Evolutionary conservation across 1,140 invertebrate species (phyloP).

Genomic region (Drosophila santomea): DNA sequence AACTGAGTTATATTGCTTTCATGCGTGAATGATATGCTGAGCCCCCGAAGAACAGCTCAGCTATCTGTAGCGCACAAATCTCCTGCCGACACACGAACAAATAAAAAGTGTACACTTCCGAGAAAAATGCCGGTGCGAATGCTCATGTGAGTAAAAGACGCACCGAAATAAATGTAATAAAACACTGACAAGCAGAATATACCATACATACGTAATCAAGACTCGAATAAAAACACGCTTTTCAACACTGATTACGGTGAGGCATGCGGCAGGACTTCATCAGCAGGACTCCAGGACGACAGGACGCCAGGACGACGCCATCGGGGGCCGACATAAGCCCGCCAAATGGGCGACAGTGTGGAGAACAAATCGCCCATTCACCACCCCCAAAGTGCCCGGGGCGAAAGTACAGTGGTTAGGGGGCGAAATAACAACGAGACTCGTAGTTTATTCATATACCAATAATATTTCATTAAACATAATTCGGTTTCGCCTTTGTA

Average conservation of each 20-base stretch:
- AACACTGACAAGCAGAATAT: conserved; percentile 41
- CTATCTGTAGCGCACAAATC: conserved; percentile 50
- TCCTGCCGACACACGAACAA: conserved; percentile 41
- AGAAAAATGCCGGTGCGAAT: conserved; percentile 18
- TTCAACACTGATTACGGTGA: conserved; percentile 67
- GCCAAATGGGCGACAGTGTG: conserved; percentile 60
- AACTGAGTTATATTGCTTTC: conserved; percentile 23
- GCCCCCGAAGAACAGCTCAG: conserved; percentile 19
- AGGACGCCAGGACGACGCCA: conserved; percentile 45
- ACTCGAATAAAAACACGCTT: conserved; percentile 60
- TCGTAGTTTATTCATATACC: conserved; percentile 35
- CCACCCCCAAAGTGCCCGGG: background rate
- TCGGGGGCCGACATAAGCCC: conserved; percentile 34
- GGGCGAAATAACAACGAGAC: conserved; percentile 22
- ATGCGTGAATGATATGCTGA: conserved; percentile 61
- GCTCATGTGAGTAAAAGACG: conserved; percentile 38
- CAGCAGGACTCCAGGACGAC: conserved; percentile 32
- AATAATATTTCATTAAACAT: conserved; percentile 39
- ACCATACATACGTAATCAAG: conserved; percentile 33
- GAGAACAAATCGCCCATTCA: conserved; percentile 28
- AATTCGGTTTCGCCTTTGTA: conserved; percentile 8
- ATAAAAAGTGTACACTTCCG: conserved; percentile 33
- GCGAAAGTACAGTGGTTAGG: conserved; percentile 30
- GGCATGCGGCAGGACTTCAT: conserved; percentile 62
- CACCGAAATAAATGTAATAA: conserved; percentile 67